phyloP scores from a whole-genome alignment of 2,888 invertebrate species.

The Eremobia ochroleuca region DNA sequence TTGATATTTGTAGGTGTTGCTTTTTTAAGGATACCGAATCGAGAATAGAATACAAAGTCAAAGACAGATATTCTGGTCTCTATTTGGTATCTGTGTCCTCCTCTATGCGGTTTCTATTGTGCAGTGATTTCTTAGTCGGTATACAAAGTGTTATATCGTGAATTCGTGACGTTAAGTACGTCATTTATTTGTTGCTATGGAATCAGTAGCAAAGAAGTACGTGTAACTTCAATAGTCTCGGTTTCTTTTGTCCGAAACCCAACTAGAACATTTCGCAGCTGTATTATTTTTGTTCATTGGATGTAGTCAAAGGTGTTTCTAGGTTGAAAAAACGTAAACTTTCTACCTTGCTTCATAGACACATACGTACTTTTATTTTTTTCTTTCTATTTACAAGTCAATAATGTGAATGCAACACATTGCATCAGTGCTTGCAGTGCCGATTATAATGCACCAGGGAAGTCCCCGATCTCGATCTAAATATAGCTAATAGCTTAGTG shows the following conservation, averaged over 20 bases:
- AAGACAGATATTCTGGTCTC: background rate
- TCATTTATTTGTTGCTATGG: background rate
- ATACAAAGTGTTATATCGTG: background rate
- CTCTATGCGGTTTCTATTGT: background rate
- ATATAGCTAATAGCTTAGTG: background rate
- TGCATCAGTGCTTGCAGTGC: conserved; percentile 27
- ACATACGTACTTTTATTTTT: background rate
- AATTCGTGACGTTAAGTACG: background rate
- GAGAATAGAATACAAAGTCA: no score
- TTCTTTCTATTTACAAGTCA: background rate
- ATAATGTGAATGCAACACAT: conserved; percentile 21
- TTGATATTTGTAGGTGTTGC: background rate
- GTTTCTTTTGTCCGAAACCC: background rate
- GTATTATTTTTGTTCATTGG: background rate
- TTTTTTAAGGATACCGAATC: no score
- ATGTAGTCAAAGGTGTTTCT: background rate
- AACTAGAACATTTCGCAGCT: background rate
- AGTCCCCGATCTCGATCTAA: background rate
- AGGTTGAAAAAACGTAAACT: background rate
- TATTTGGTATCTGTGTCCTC: no score
- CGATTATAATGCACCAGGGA: background rate
- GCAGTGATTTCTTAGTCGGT: background rate
- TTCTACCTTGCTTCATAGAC: background rate
- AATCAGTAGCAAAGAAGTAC: background rate
- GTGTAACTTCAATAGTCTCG: background rate